A percentile compares a stretch with the other conserved stretches of the same genome.
Evolutionary conservation across 2,113 vertebrate genomes (phyloP).

Genomic region (Crotalus horridus): DNA sequence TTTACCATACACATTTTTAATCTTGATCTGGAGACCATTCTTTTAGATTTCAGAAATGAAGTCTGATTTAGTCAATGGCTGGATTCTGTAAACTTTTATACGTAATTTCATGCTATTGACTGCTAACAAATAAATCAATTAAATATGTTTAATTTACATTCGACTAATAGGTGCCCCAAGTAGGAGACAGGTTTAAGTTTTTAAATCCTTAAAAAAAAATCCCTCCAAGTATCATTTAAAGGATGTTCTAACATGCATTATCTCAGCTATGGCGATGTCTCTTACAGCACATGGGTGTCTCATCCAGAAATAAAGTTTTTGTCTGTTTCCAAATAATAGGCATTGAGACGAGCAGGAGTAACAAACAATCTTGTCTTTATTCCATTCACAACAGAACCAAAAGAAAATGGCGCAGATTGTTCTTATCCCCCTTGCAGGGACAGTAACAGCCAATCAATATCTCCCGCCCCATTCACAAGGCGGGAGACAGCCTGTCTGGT

Average conservation of each 20-base stretch:
- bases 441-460: too few relatives aligned
- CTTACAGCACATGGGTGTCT: background rate
- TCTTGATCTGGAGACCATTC: background rate
- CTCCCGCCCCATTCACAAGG: too few relatives aligned
- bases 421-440: too few relatives aligned
- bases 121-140: background rate
- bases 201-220: background rate
- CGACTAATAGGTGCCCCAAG: background rate
- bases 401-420: too few relatives aligned
- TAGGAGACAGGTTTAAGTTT: background rate
- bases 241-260: background rate
- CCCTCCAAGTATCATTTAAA: background rate
- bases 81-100: background rate
- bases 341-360: too few relatives aligned
- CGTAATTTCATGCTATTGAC: background rate
- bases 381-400: too few relatives aligned
- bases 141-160: background rate
- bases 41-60: background rate
- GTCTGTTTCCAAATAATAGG: too few relatives aligned
- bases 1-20: background rate
- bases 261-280: background rate
- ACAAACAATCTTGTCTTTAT: too few relatives aligned
- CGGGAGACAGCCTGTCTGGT: too few relatives aligned
- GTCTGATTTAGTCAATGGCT: background rate
- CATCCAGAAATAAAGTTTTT: background rate